Conservation (phyloP, 2,888 invertebrate species). For the Dicyrtoma fusca region DNA sequence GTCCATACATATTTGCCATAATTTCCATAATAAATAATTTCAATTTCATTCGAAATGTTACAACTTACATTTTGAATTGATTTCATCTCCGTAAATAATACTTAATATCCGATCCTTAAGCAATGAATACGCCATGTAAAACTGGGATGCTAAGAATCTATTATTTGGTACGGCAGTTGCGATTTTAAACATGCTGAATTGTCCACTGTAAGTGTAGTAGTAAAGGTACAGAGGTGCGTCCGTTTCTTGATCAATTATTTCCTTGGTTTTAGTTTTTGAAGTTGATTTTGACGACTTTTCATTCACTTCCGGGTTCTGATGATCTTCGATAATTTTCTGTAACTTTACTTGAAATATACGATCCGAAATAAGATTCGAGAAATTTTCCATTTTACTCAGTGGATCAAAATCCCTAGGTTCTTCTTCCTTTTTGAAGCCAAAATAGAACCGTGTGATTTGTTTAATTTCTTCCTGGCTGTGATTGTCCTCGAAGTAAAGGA, state of each 20-base stretch:
- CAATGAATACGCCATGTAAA: not conserved
- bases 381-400: not conserved
- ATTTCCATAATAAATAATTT: too few species aligned
- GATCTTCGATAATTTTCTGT: not conserved
- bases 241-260: not conserved
- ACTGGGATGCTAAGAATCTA: not conserved
- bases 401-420: conserved; percentile 4
- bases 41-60: too few species aligned
- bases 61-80: not conserved
- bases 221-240: conserved; percentile 35
- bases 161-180: conserved; percentile 21
- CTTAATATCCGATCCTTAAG: not conserved
- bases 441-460: not conserved
- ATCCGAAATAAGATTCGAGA: not conserved
- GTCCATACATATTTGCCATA: too few species aligned
- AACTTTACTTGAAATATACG: not conserved
- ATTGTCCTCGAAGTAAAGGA: not conserved
- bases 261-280: too few species aligned
- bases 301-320: conserved; percentile 22
- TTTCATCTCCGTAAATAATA: not conserved
- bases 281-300: too few species aligned
- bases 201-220: conserved; percentile 38
- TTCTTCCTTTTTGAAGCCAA: not conserved
- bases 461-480: not conserved
- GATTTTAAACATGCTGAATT: conserved; percentile 30